Evolutionary conservation across 2,888 invertebrate species (phyloP), one percentile per base, ranked within the genome.

Genomic region (Napeogenes inachia): DNA sequence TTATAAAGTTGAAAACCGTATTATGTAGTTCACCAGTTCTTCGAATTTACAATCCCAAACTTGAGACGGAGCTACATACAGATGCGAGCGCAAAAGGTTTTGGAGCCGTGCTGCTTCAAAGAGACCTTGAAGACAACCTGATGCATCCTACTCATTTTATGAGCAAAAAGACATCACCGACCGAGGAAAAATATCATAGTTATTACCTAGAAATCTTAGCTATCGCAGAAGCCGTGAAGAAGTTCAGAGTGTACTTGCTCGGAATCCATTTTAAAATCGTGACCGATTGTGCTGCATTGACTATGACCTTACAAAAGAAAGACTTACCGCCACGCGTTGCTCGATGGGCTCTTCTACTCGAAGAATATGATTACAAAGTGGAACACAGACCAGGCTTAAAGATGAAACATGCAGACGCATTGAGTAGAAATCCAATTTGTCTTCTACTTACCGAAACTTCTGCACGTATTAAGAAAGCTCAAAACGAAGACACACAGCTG

Each of bases 341-440:
- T 33, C 62, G 73, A 0, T 73, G 72, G 73, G 70, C 67, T 4
- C 30, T 73, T 12, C 58, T 70, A 0, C 60, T 73, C 0, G 65
- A 72, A 56, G 71, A 72, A 13, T 73, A 61, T 47, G 68, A 73
- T 35, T 73, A 69, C 45, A 32, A 45, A 10, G 68, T 74, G 13
- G 73, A 72, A 59, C 72, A 74, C 56, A 45, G 75, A 60, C 45
- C 70, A 12, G 73, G 72, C 0, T 10, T 38, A 1, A 65, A 60
- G 13, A 77, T 80, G 75, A 56, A 59, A 32, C 77, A 80, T 63
- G 75, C 66, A 0, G 80, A 81, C 66, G 71, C 73, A 0, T 46
- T 73, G 2, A 73, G 74, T 35, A 56, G 73, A 45, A 42, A 71
- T 35, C 68, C 71, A 42, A 45, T 61, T 69, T 10, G 53, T 68